Conservation (phyloP, 2,797 vertebrate species). For the Sarcoramphus papa region DNA sequence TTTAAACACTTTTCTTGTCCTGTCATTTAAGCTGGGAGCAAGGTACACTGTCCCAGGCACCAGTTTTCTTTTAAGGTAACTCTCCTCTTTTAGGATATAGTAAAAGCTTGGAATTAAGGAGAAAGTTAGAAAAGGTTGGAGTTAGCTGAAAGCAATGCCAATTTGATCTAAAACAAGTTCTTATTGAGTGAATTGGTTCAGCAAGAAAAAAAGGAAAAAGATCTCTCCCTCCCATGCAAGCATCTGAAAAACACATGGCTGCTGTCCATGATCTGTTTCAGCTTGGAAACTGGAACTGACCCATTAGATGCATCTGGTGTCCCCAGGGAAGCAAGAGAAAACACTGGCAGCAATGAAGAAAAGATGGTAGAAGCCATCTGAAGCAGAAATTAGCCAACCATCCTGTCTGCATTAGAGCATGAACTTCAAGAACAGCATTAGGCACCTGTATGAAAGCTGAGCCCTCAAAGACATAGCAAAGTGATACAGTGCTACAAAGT, state of each 20-base stretch:
- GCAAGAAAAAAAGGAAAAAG: not conserved
- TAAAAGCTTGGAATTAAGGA: not conserved
- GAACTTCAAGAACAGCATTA: not conserved
- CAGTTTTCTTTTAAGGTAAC: not conserved
- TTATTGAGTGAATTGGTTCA: not conserved
- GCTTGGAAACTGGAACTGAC: constrained; percentile 15
- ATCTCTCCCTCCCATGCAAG: not conserved
- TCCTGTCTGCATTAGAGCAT: not conserved
- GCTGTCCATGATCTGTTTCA: not conserved
- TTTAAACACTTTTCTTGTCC: not conserved
- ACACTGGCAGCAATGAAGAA: constrained; percentile 3
- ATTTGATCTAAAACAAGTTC: not conserved
- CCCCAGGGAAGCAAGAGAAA: constrained; percentile 8
- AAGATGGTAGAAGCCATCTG: constrained; percentile 34
- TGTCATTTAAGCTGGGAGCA: not conserved
- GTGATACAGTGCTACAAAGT: not conserved
- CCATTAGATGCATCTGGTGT: constrained; percentile 6
- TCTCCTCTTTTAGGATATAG: not conserved
- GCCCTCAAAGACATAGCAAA: not conserved
- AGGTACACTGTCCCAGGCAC: not conserved
- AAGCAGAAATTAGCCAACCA: constrained; percentile 8
- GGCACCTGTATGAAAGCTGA: not conserved
- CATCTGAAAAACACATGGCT: constrained; percentile 13
- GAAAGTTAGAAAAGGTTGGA: not conserved
- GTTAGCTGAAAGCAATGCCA: not conserved